Base-by-base conservation (phyloP, 2,888 invertebrate genomes). In the Lasioglossum oenotherae region DNA sequence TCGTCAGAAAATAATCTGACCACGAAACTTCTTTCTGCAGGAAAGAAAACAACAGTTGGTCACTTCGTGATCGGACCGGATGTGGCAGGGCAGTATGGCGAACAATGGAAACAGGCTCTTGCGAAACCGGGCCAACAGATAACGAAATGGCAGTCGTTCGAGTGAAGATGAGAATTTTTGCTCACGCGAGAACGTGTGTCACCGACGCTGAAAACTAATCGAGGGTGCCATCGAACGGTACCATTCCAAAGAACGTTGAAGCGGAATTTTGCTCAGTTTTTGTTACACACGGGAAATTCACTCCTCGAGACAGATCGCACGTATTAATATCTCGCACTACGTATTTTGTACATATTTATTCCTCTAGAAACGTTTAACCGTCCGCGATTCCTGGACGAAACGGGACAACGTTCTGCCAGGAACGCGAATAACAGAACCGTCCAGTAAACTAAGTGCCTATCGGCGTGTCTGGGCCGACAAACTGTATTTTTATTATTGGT, bases 21-120 rank as follows among this genome's bases (percentile, higher is more conserved):
- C n/a, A 8, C n/a, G 57, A 57, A n/a, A 57, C n/a, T n/a, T 57
- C 4, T 4, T n/a, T 57, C 12, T n/a, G 76, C 81, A 95, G 95
- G 95, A 10, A 97, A 97, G 92, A 97, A 97, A 93, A 96, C 96
- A 87, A 96, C 97, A 80, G 95, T 97, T 23, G 97, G 97, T 0
- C 97, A 96, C 93, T 97, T 97, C 46, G 96, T 96, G 72, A 96
- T 97, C 87, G 97, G 97, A 78, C 96, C 96, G 87, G 96, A 96
- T 85, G 96, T 93, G 41, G 94, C 92, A 69, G 95, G 97, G 44
- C 93, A 95, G 0, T 96, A 96, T 84, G 94, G 96, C 0, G 96
- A 96, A 76, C 96, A 96, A 87, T 97, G 97, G 97, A 96, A 96
- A 81, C 96, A 97, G 91, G 96, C 97, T 57, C 80, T 95, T 73